Evolutionary conservation across 1,140 invertebrate genomes (phyloP).

Genomic region (Bombus affinis): DNA sequence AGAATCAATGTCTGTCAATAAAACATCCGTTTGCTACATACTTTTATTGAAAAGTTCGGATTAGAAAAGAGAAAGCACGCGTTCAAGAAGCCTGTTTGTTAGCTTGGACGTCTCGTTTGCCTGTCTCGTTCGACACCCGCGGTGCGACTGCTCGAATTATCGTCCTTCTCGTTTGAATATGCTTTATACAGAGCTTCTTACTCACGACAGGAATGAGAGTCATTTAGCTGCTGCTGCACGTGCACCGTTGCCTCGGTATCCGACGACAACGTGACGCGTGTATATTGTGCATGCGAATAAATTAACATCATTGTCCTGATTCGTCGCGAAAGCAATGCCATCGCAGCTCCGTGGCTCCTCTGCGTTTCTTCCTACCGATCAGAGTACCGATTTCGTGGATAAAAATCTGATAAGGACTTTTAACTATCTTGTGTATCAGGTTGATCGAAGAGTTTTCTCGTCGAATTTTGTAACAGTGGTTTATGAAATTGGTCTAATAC

Average conservation of each 20-base stretch:
- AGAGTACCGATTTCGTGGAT: neutral
- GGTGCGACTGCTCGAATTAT: constrained; percentile 23
- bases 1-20: too few species aligned
- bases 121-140: constrained; percentile 27
- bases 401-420: neutral
- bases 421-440: neutral
- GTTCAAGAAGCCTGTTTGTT: neutral
- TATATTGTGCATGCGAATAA: constrained; percentile 12
- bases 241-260: neutral
- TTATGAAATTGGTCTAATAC: too few species aligned
- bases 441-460: neutral
- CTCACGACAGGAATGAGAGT: neutral
- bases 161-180: constrained; percentile 21
- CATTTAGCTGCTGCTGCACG: constrained; percentile 38
- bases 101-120: constrained; percentile 12
- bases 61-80: neutral
- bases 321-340: constrained; percentile 27
- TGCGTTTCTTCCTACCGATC: neutral
- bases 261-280: neutral
- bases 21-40: too few species aligned
- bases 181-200: constrained; percentile 33
- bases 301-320: constrained; percentile 42
- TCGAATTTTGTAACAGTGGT: neutral
- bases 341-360: neutral
- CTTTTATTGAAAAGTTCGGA: neutral